A percentile compares a stretch with the other conserved stretches of the same genome.
These are phyloP conservation scores for Bactericera cockerelli DNA, from an alignment of 1,140 invertebrate species.

Conservation along the genomic window DNA sequence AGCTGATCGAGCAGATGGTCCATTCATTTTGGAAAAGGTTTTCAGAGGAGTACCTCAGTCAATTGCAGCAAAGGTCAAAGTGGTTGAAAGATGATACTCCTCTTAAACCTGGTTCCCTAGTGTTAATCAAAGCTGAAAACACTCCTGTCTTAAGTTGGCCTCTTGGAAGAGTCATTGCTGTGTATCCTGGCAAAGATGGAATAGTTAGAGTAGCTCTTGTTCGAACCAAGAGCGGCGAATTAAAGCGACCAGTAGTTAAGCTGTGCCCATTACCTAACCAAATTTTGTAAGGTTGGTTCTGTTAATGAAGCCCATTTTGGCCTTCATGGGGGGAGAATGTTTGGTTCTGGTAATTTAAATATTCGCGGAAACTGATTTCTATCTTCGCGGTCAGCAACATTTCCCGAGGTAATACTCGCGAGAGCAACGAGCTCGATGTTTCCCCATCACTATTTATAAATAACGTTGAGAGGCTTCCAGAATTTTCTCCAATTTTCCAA, in stretches of 20 bases:
- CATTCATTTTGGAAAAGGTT: constrained; percentile 13
- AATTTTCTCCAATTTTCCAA: too few relatives aligned
- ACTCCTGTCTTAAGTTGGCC: constrained; percentile 18
- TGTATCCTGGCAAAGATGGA: constrained; percentile 23
- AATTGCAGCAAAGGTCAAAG: constrained; percentile 9
- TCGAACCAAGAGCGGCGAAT: not conserved
- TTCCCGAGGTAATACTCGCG: too few relatives aligned
- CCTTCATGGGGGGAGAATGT: too few relatives aligned
- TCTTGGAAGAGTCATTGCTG: constrained; percentile 19
- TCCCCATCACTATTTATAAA: too few relatives aligned
- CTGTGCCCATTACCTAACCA: not conserved
- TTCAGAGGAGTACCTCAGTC: not conserved
- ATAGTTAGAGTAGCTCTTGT: constrained; percentile 20
- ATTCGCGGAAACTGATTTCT: too few relatives aligned
- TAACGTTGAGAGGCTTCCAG: too few relatives aligned
- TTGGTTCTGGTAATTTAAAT: too few relatives aligned
- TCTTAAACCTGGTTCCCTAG: not conserved
- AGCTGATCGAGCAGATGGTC: not conserved
- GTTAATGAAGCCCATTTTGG: too few relatives aligned
- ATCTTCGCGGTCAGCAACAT: too few relatives aligned
- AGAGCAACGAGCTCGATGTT: too few relatives aligned
- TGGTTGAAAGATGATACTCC: not conserved
- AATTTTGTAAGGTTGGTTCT: too few relatives aligned
- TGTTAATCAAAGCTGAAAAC: constrained; percentile 9
- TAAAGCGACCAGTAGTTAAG: not conserved